Evolutionary conservation across 2,888 invertebrate species (phyloP).

Genomic region (Phanerotoma sp.): DNA sequence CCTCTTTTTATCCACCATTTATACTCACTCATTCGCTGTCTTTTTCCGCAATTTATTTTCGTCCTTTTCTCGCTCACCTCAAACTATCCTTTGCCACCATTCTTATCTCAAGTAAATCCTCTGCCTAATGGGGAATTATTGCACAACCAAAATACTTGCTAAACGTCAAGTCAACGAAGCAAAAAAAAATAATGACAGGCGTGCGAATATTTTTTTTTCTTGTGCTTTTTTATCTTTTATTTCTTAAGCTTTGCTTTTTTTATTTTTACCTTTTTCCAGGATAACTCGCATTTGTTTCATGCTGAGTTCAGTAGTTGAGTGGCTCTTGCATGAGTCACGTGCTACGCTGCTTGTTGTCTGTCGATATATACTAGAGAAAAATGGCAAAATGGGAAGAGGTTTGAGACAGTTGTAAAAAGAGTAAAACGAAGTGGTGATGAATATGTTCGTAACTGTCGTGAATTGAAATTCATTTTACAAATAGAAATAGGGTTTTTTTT

Average conservation of each 20-base stretch:
- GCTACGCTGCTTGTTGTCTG: conserved; percentile 13
- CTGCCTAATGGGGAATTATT: conserved; percentile 48
- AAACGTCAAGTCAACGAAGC: conserved; percentile 11
- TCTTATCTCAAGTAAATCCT: conserved; percentile 33
- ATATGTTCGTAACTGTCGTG: no score
- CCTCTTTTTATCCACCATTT: conserved; percentile 15
- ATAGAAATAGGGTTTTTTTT: no score
- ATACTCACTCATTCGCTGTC: not conserved
- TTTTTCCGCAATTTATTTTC: not conserved
- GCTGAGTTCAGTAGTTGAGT: conserved; percentile 33
- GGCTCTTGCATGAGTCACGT: conserved; percentile 27
- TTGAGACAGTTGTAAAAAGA: conserved; percentile 36
- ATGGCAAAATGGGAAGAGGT: conserved; percentile 16
- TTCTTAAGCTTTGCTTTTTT: no score
- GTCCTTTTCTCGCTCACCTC: conserved; percentile 13
- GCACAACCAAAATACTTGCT: conserved; percentile 35
- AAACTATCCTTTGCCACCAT: no score
- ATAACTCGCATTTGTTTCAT: no score
- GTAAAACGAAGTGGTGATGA: conserved; percentile 1
- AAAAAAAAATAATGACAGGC: conserved; percentile 5
- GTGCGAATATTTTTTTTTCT: no score
- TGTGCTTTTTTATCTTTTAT: no score
- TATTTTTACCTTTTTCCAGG: not conserved
- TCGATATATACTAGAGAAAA: conserved; percentile 4
- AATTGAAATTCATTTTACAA: no score